A percentile compares a stretch with the other conserved stretches of the same genome.
Conservation (phyloP, 1,140 invertebrate genomes). For the Drosophila repletoides region DNA sequence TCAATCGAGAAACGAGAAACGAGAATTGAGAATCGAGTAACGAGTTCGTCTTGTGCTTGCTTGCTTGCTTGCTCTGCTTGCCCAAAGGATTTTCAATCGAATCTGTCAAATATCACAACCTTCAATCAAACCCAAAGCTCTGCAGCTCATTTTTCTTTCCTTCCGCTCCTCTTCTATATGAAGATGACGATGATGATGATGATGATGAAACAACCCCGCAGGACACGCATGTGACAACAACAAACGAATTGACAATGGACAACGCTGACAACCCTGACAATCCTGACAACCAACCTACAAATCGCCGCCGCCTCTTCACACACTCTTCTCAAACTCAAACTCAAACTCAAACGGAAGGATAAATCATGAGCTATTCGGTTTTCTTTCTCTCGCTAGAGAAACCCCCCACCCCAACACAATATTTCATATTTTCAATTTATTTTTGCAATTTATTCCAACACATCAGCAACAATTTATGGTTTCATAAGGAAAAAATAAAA, state of each 20-base stretch:
- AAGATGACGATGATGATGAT: constrained; percentile 36
- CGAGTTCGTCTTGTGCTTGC: constrained; percentile 48
- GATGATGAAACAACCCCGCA: constrained; percentile 65
- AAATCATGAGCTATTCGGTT: constrained; percentile 49
- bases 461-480: constrained; percentile 26
- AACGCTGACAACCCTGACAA: constrained; percentile 42
- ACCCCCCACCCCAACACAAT: too few relatives aligned
- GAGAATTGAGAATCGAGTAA: constrained; percentile 44
- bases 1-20: constrained; percentile 54
- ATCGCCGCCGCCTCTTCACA: constrained; percentile 20
- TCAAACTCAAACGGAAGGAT: constrained; percentile 26
- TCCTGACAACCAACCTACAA: constrained; percentile 32
- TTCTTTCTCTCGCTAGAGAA: too few relatives aligned
- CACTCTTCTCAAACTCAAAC: neutral
- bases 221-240: constrained; percentile 53
- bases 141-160: constrained; percentile 67
- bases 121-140: constrained; percentile 77
- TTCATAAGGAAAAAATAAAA: constrained; percentile 2
- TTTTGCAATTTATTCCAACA: constrained; percentile 58
- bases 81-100: constrained; percentile 82
- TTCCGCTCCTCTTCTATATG: constrained; percentile 7
- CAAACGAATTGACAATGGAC: constrained; percentile 51
- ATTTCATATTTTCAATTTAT: constrained; percentile 76
- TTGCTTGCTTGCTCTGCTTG: constrained; percentile 1
- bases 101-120: constrained; percentile 82